These are phyloP conservation scores for Pandion haliaetus DNA, from an alignment of 2,113 vertebrate species.

Conservation along the genomic window DNA sequence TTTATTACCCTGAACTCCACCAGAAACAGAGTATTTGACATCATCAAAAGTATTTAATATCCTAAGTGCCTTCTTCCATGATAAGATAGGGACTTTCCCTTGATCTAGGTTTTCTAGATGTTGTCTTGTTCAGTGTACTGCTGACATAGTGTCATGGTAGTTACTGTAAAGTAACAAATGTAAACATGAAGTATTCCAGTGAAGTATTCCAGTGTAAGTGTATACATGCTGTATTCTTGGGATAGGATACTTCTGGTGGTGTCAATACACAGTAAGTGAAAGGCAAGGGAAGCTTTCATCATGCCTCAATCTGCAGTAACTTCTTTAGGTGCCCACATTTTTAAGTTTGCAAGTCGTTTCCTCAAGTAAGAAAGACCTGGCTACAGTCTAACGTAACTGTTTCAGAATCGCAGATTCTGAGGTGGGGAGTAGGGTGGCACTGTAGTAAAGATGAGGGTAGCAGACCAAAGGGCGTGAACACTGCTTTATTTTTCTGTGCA, in stretches of 20 bases:
- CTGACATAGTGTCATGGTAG: rapidly evolving
- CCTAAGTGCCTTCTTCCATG: not conserved
- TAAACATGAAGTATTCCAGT: not conserved
- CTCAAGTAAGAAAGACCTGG: not conserved
- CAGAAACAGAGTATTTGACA: not conserved
- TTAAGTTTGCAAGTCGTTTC: not conserved
- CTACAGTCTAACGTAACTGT: rapidly evolving
- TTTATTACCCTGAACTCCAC: not conserved
- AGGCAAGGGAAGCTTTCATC: not conserved
- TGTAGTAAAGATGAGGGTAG: not conserved
- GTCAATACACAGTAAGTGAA: rapidly evolving
- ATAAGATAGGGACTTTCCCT: not conserved
- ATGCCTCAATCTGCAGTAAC: rapidly evolving
- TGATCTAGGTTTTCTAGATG: not conserved
- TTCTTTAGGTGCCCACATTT: rapidly evolving
- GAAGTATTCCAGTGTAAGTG: not conserved
- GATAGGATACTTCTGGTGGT: not conserved
- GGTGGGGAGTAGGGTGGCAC: rapidly evolving
- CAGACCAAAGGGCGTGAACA: rapidly evolving
- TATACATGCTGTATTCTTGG: not conserved
- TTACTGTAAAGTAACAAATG: too few species aligned
- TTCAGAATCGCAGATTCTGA: not conserved
- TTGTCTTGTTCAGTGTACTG: too few species aligned
- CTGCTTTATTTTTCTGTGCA: rapidly evolving
- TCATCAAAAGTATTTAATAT: not conserved